Base-by-base conservation (phyloP, 2,797 vertebrate species). In the Mionectes olivaceus region DNA sequence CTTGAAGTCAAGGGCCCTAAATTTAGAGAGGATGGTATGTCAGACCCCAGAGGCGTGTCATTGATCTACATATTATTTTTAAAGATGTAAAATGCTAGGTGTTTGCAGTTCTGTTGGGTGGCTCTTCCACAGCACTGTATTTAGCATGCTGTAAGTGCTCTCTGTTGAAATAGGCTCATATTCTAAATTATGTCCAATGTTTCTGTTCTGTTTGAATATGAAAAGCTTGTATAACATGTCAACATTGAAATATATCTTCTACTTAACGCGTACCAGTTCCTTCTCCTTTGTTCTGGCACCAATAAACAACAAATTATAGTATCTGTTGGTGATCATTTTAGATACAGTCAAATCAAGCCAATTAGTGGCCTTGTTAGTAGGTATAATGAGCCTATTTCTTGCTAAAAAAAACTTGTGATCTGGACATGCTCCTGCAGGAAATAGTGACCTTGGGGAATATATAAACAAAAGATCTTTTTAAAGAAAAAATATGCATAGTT, bases 331-430 rank as follows among this genome's bases (percentile, higher is more conserved):
- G 96, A 97, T 98, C 95, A 97, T 96, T 96, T 97, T 94, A 97
- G 95, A 97, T 92, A 79, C 97, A 97, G 94, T 97, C 97, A 97
- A 97, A 97, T 97, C 97, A 97, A 97, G 94, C 97, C 97, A 97
- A 96, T 97, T 98, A 97, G 97, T 94, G 95, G 93, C 97, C 97
- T 97, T 97, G 95, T 97, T 97, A 96, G 92, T 97, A 96, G 90
- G 69, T 97, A 94, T 97, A 98, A 97, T 95, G 97, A 98, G 97
- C 96, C 97, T 97, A 96, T 98, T 98, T 98, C 98, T 98, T 97
- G 97, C 96, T 97, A 94, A 97, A 97, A 95, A 98, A 97, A 97
- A 96, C 95, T 97, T 96, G 95, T 96, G 97, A 97, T 97, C 96
- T 95, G 97, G 96, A 98, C 96, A 89, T 97, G 97, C 95, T 98